Percentiles rank a stretch among this genome's conserved stretches.
Evolutionary conservation across 2,888 invertebrate genomes (phyloP).

Genomic region (Leptopilina drosophilae): DNA sequence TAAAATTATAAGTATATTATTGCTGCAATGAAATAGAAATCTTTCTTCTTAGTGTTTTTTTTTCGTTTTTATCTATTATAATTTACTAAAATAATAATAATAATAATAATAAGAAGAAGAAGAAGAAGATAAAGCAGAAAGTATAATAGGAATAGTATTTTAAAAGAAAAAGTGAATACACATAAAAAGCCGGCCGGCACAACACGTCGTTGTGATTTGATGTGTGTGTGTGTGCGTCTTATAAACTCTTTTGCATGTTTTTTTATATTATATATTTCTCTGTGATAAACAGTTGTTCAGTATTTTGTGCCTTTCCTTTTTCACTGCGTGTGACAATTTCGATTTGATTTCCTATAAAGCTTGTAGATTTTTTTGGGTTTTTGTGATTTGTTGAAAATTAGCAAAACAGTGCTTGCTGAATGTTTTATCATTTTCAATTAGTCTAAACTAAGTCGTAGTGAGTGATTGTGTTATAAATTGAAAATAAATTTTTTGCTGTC

Average conservation of each 20-base stretch:
- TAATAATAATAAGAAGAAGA: not conserved
- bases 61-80: too few species aligned
- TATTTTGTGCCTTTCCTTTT: slow-evolving; percentile 9
- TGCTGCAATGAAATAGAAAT: too few species aligned
- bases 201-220: not conserved
- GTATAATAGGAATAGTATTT: not conserved
- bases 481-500: too few species aligned
- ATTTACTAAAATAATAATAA: too few species aligned
- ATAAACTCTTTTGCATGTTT: slow-evolving; percentile 15
- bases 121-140: not conserved
- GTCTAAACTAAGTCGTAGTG: too few species aligned
- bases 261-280: not conserved
- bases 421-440: too few species aligned
- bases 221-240: too few species aligned
- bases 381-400: slow-evolving; percentile 9
- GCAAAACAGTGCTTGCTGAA: slow-evolving; percentile 20
- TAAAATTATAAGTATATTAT: too few species aligned
- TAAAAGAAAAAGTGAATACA: not conserved
- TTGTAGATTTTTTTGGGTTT: not conserved
- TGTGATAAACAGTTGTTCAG: not conserved
- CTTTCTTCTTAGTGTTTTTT: too few species aligned
- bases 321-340: not conserved
- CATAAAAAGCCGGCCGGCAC: slow-evolving; percentile 19
- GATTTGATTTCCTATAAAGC: too few species aligned
- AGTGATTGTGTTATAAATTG: too few species aligned